Evolutionary conservation across 1,140 invertebrate genomes (phyloP).

Genomic region (Cydia pomonella): DNA sequence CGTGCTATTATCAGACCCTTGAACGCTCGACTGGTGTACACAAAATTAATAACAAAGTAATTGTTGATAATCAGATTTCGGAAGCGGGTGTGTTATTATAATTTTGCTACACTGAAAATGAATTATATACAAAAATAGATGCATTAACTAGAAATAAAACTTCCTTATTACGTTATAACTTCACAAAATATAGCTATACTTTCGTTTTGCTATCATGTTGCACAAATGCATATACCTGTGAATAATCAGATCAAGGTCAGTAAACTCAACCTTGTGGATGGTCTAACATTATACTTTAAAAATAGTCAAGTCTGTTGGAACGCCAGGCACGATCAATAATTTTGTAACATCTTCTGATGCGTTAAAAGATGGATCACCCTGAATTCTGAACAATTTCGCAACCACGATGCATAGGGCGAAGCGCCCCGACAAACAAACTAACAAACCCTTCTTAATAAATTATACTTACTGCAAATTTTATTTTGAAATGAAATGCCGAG

Average conservation of each 20-base stretch:
- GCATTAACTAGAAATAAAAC: too few relatives aligned
- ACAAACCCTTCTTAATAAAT: slow-evolving; percentile 15
- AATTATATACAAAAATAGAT: too few relatives aligned
- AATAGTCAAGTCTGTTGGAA: slow-evolving; percentile 7
- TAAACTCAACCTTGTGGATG: slow-evolving; percentile 14
- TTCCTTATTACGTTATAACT: too few relatives aligned
- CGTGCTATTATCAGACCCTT: background rate
- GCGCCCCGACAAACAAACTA: too few relatives aligned
- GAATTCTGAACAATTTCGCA: slow-evolving; percentile 9
- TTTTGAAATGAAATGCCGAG: background rate
- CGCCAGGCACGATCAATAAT: slow-evolving; percentile 22
- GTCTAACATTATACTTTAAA: slow-evolving; percentile 22
- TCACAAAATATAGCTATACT: background rate
- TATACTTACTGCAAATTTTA: slow-evolving; percentile 10
- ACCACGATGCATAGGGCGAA: slow-evolving; percentile 20
- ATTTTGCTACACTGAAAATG: too few relatives aligned
- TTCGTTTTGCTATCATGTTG: background rate
- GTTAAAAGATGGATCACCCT: slow-evolving; percentile 21
- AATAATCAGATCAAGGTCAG: slow-evolving; percentile 3
- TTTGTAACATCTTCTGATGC: slow-evolving; percentile 16
- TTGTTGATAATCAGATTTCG: background rate
- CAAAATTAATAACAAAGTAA: slow-evolving; percentile 10
- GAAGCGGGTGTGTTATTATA: too few relatives aligned
- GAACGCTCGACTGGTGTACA: background rate
- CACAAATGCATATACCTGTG: background rate